These are phyloP conservation scores for Mormyrus iriodes DNA, from an alignment of 2,113 vertebrate genomes.

Conservation along the genomic window DNA sequence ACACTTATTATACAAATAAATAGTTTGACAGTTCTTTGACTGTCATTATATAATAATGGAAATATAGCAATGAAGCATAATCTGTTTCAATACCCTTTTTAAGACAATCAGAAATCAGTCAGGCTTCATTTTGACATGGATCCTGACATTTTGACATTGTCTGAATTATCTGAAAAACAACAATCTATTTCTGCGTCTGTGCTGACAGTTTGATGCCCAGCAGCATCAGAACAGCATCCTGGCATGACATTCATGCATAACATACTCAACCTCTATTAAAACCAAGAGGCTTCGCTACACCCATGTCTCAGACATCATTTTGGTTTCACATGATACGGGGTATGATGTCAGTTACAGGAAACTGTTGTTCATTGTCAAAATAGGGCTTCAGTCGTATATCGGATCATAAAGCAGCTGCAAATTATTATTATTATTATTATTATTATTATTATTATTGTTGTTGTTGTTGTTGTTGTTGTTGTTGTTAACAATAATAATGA, in stretches of 20 bases:
- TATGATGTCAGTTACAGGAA: neutral
- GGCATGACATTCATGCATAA: conserved; percentile 48
- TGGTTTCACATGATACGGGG: neutral
- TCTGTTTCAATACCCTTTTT: conserved; percentile 21
- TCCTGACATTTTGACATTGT: conserved; percentile 38
- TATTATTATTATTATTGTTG: neutral
- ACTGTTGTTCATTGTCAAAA: neutral
- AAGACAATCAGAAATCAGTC: conserved; percentile 49
- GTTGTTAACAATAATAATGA: neutral
- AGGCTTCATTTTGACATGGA: conserved; percentile 23
- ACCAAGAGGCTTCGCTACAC: conserved; percentile 29
- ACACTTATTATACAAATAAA: neutral
- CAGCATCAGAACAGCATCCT: conserved; percentile 54
- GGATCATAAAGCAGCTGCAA: neutral
- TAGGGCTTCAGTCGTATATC: neutral
- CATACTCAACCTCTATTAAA: conserved; percentile 60
- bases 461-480: neutral
- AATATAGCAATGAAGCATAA: neutral
- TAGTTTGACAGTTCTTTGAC: neutral
- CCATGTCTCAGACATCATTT: neutral
- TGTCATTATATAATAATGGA: neutral
- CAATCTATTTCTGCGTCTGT: conserved; percentile 24
- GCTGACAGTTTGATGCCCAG: conserved; percentile 59
- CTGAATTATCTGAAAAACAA: conserved; percentile 49
- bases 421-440: neutral